A percentile compares a stretch with the other conserved stretches of the same genome.
phyloP scores from a whole-genome alignment of 2,888 invertebrate species.

The Ramazzottius varieornatus region DNA sequence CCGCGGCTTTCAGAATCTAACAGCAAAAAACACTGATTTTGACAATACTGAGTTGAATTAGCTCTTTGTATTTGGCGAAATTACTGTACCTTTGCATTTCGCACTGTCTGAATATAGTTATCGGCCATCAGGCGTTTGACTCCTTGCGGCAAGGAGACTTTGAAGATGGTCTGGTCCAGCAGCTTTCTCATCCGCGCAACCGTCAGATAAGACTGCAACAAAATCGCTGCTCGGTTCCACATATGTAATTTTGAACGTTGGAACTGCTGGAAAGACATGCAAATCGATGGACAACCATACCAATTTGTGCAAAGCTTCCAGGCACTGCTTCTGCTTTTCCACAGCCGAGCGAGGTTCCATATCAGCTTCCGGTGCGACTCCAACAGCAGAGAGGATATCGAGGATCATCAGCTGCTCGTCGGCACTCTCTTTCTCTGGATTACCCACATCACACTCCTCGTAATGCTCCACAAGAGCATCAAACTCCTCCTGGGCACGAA shows the following conservation, averaged over 20 bases:
- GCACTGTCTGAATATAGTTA: neutral
- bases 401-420: neutral
- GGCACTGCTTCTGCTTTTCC: neutral
- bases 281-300: no score
- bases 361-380: neutral
- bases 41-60: no score
- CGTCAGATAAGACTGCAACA: neutral
- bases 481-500: neutral
- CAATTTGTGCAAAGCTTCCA: neutral
- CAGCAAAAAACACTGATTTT: no score
- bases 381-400: neutral
- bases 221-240: no score
- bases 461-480: neutral
- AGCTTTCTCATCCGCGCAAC: neutral
- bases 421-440: neutral
- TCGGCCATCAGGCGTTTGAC: neutral
- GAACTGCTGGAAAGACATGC: no score
- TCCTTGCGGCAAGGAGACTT: neutral
- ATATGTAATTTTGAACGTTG: no score
- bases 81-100: neutral
- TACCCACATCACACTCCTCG: neutral
- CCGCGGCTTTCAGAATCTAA: no score
- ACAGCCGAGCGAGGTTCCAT: neutral
- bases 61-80: no score
- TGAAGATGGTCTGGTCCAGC: neutral